Evolutionary conservation across 2,888 invertebrate species (phyloP), one percentile per base, ranked within the genome.

Genomic region (Mythimna loreyi): DNA sequence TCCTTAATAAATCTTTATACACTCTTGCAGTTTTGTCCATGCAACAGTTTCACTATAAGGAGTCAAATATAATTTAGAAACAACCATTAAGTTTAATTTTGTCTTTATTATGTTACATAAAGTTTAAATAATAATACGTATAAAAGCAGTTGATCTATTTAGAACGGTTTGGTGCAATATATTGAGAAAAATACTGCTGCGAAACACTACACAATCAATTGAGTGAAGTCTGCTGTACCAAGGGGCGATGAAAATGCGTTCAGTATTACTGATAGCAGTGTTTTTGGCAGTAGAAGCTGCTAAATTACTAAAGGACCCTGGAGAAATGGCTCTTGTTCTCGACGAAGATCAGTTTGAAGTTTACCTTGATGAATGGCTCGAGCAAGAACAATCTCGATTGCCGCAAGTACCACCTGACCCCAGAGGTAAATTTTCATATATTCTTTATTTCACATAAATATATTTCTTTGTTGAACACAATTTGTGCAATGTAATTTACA

Each of bases 201-300:
- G 19, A 52, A 28, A 59, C 23, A 72, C 59, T 67, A 70, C 23
- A 67, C n/a, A 45, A 57, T n/a, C 11, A 30, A 55, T 1, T 1
- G 56, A 30, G 71, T 28, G 13, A 11, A 11, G 33, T 66, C 55
- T 65, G 36, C 28, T 30, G 21, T 60, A 45, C 21, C n/a, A n/a
- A n/a, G n/a, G n/a, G n/a, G n/a, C n/a, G n/a, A n/a, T 19, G 30
- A 80, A 23, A 23, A 82, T 80, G 78, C 63, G 86, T 66, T 69
- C 84, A 45, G 57, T 84, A 56, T 57, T 88, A 43, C 68, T 87
- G 62, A 16, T 92, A 13, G 73, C 82, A 64, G 86, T 82, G 9
- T 63, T 88, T 8, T 72, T 84, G 60, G 81, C 86, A 68, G 87
- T 83, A 4, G 83, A 82, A 13, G 80, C 80, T 53, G 87, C 90